A percentile compares a stretch with the other conserved stretches of the same genome.
phyloP scores from a whole-genome alignment of 2,797 vertebrate genomes.

The Triplophysa bombifrons region DNA sequence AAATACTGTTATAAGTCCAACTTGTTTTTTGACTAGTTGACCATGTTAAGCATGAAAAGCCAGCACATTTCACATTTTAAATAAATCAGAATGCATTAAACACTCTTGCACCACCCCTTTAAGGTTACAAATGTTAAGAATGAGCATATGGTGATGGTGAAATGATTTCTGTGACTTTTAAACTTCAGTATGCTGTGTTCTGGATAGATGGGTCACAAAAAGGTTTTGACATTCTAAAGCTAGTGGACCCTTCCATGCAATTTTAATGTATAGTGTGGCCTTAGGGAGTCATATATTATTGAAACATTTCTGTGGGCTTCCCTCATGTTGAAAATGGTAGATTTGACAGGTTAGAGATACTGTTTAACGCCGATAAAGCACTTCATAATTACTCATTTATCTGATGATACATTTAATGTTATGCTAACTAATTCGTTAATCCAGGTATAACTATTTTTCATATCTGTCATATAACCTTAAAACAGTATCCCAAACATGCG shows the following conservation, averaged over 20 bases:
- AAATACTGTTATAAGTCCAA: too few relatives aligned
- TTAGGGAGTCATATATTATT: constrained; percentile 74
- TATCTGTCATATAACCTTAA: background rate
- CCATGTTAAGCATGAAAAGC: too few relatives aligned
- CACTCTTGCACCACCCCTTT: too few relatives aligned
- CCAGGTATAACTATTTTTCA: background rate
- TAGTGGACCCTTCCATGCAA: constrained; percentile 64
- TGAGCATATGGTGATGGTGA: background rate
- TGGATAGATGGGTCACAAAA: constrained; percentile 60
- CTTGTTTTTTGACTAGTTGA: too few relatives aligned
- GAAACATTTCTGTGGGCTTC: constrained; percentile 60
- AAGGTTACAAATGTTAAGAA: background rate
- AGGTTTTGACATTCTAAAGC: constrained; percentile 67
- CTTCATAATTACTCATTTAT: constrained; percentile 45
- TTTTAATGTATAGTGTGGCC: constrained; percentile 72
- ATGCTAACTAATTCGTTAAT: background rate
- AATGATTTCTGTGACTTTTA: background rate
- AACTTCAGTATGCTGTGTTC: constrained; percentile 9
- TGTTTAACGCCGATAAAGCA: constrained; percentile 50
- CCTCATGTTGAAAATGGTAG: constrained; percentile 44
- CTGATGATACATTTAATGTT: background rate
- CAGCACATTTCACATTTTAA: too few relatives aligned
- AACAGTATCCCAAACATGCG: background rate
- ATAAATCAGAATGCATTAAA: too few relatives aligned
- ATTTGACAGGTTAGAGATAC: constrained; percentile 53